phyloP scores from a whole-genome alignment of 1,140 invertebrate species.

The Penaeus indicus region DNA sequence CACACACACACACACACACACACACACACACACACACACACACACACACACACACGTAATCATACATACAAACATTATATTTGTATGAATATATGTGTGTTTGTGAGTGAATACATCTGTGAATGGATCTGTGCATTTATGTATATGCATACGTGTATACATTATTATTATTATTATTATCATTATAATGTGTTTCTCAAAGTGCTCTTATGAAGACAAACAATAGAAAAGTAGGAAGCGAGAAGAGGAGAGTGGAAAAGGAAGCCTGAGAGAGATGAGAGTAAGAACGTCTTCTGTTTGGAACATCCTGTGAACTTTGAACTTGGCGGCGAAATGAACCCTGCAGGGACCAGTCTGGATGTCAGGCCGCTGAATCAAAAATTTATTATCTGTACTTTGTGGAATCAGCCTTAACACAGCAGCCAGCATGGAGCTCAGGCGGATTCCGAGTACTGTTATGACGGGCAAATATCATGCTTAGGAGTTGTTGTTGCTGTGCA shows the following conservation, averaged over 20 bases:
- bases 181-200: not conserved
- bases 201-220: not conserved
- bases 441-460: no score
- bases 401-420: no score
- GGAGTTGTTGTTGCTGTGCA: no score
- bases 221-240: no score
- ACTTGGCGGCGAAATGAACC: not conserved
- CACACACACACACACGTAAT: not conserved
- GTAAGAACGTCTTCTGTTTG: not conserved
- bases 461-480: no score
- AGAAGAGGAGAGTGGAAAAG: not conserved
- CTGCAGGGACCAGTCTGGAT: no score
- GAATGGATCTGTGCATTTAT: slow-evolving; percentile 13
- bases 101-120: not conserved
- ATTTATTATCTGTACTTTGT: no score
- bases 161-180: not conserved
- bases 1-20: not conserved
- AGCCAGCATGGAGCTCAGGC: no score
- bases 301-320: slow-evolving; percentile 34
- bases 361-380: no score
- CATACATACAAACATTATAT: slow-evolving; percentile 8
- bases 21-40: not conserved
- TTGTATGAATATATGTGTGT: not conserved
- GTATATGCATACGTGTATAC: slow-evolving; percentile 14
- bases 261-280: not conserved